Evolutionary conservation across 2,888 invertebrate genomes (phyloP), one percentile per base, ranked within the genome.

Genomic region (Apodemia hepburni): DNA sequence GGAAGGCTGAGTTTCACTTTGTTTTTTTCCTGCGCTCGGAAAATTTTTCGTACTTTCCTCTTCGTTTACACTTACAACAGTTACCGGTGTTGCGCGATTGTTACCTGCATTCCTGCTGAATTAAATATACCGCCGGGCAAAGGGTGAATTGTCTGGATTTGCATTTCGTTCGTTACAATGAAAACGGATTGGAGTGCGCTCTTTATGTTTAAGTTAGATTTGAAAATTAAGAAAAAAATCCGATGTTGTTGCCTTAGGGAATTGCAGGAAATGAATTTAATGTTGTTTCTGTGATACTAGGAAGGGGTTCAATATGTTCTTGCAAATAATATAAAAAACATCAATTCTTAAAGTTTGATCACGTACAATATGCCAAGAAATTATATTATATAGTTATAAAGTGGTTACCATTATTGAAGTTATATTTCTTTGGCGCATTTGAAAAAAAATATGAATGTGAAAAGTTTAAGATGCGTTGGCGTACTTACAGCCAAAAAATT

Each of bases 41-140:
- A 76, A 86, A 82, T 81, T 87, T 88, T 86, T 84, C 85, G 79
- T 84, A 82, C 78, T 83, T 85, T 80, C 77, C 82, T 82, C 85
- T 87, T 85, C 88, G 87, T 88, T 90, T 91, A 88, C 90, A 89
- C 89, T 90, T 91, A 89, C 85, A 81, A 69, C 80, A 80, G 87
- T 87, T 81, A 88, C 87, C 83, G 81, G 81, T 87, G 87, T 85
- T 83, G 75, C 66, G 78, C 80, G 80, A 86, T 82, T 85, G 87
- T 86, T 85, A 84, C 88, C 85, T 87, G 87, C 82, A 85, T 82
- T 80, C 79, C 70, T 73, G 72, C 72, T 89, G 89, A 89, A 90
- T 90, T 90, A 90, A 90, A 90, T 87, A 90, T 89, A 75, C 74
- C 67, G 66, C 73, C 76, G 77, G 81, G 81, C 76, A 88, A 89